Evolutionary conservation across 2,113 vertebrate genomes (phyloP).

Genomic region (Oncorhynchus mykiss): DNA sequence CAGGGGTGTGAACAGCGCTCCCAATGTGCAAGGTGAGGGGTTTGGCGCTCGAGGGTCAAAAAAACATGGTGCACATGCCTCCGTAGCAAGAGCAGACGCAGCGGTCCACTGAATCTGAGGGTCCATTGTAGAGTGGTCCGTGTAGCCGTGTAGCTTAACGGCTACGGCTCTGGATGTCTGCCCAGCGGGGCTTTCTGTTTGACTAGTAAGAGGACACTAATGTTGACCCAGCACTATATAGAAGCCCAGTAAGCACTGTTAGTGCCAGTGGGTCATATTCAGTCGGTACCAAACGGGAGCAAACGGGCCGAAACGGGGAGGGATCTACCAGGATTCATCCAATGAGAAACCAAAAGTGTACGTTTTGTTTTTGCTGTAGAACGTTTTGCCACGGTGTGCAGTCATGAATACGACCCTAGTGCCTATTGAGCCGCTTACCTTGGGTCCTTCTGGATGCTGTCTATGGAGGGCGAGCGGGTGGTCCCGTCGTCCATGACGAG

Average conservation of each 20-base stretch:
- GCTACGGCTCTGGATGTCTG: conserved; percentile 39
- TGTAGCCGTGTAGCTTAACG: conserved; percentile 45
- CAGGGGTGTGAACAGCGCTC: conserved; percentile 51
- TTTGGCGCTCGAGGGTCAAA: conserved; percentile 31
- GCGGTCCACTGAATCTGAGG: conserved; percentile 52
- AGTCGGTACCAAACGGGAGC: not conserved
- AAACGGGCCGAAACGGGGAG: not conserved
- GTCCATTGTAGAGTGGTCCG: conserved; percentile 48
- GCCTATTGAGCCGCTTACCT: conserved; percentile 72
- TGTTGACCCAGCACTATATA: conserved; percentile 63
- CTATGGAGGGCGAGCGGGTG: conserved; percentile 90
- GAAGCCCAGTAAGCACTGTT: conserved; percentile 31
- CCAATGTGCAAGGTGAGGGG: conserved; percentile 45
- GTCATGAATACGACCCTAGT: not conserved
- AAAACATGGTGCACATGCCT: conserved; percentile 18
- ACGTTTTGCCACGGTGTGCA: not conserved
- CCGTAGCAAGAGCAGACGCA: conserved; percentile 38
- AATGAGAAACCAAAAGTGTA: no score
- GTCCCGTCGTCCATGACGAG: conserved; percentile 80
- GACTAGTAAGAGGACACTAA: conserved; percentile 53
- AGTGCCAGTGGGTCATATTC: not conserved
- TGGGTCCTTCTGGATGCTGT: conserved; percentile 98
- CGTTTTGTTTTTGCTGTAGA: no score
- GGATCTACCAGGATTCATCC: not conserved
- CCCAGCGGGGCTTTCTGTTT: conserved; percentile 46